phyloP scores from a whole-genome alignment of 2,797 vertebrate genomes.

The Chaenodraco wilsoni region DNA sequence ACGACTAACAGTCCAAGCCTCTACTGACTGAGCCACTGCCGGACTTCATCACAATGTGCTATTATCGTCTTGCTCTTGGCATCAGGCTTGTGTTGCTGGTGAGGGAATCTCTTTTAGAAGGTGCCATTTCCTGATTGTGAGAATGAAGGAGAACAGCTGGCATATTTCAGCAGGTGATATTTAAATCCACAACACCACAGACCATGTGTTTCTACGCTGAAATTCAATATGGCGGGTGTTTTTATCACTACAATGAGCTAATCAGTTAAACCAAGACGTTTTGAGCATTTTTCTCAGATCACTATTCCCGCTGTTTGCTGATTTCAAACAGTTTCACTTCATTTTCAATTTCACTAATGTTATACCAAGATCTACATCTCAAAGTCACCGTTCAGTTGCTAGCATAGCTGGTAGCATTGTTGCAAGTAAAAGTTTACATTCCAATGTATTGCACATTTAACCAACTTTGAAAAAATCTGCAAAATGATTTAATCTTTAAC shows the following conservation, averaged over 20 bases:
- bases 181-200: neutral
- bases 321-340: neutral
- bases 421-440: too few species aligned
- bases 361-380: slow-evolving; percentile 4
- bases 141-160: slow-evolving; percentile 1
- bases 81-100: neutral
- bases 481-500: too few species aligned
- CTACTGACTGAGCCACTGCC: too few species aligned
- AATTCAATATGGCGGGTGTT: neutral
- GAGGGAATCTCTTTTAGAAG: slow-evolving; percentile 5
- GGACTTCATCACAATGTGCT: neutral
- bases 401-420: neutral
- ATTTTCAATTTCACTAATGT: slow-evolving; percentile 1
- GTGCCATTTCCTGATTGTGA: neutral
- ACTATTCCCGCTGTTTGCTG: neutral
- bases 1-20: too few species aligned
- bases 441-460: too few species aligned
- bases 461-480: too few species aligned
- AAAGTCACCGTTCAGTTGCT: neutral
- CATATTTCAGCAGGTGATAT: neutral
- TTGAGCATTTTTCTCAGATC: neutral
- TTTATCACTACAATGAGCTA: neutral
- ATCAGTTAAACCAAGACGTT: neutral
- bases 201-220: neutral
- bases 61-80: slow-evolving; percentile 13